These are phyloP conservation scores for Enteromius argenteus DNA, from an alignment of 2,797 vertebrate genomes.

Conservation along the genomic window DNA sequence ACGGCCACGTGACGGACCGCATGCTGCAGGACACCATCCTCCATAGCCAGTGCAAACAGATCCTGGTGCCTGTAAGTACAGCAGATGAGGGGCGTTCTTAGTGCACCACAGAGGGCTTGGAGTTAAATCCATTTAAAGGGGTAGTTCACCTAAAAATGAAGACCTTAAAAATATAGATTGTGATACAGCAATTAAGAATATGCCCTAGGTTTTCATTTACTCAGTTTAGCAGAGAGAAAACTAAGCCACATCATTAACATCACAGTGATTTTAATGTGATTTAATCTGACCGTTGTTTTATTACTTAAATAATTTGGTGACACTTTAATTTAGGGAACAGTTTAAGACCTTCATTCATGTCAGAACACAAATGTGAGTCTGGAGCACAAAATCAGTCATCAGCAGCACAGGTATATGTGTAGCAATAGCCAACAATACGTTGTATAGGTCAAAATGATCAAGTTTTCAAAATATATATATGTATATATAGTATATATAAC, in stretches of 20 bases:
- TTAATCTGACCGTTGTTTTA: background rate
- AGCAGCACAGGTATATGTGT: too few relatives aligned
- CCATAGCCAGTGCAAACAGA: constrained; percentile 92
- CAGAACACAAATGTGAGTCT: too few relatives aligned
- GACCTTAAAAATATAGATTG: background rate
- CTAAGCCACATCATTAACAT: background rate
- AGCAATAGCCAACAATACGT: too few relatives aligned
- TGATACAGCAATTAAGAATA: background rate
- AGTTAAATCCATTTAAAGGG: too few relatives aligned
- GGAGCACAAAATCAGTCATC: too few relatives aligned
- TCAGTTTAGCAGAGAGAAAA: background rate
- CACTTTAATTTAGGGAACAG: background rate
- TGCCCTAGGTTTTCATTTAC: background rate
- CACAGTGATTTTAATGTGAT: background rate
- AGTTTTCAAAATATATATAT: too few relatives aligned
- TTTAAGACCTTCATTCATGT: background rate
- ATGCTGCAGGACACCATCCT: constrained; percentile 93
- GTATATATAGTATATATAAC: too few relatives aligned
- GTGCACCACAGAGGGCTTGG: background rate
- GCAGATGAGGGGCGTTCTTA: background rate
- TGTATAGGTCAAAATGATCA: too few relatives aligned
- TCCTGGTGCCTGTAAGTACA: constrained; percentile 97
- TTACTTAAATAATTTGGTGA: background rate
- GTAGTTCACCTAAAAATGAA: too few relatives aligned
- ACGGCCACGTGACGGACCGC: constrained; percentile 92